Evolutionary conservation across 2,113 vertebrate genomes (phyloP).

Genomic region (Rhabdomys dilectus): DNA sequence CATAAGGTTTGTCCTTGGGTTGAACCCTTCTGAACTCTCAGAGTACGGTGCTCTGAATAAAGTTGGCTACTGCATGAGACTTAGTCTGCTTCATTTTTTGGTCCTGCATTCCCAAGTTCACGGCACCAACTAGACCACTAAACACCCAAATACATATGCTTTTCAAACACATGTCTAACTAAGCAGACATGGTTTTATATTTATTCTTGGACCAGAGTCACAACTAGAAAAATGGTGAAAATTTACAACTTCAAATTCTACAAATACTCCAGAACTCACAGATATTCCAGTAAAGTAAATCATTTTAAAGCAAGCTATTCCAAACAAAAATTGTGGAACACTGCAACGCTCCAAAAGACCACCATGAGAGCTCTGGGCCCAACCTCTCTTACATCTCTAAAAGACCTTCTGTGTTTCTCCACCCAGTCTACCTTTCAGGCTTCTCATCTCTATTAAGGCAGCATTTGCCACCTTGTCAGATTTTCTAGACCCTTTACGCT

Average conservation of each 20-base stretch:
- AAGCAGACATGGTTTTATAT: background rate
- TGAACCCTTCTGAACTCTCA: background rate
- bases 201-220: background rate
- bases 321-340: background rate
- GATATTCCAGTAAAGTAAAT: background rate
- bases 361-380: too few species aligned
- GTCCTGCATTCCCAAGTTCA: background rate
- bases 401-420: background rate
- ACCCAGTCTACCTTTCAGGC: background rate
- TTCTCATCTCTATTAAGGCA: background rate
- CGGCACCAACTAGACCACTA: background rate
- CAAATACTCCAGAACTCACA: too few species aligned
- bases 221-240: background rate
- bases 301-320: slow-evolving; percentile 15
- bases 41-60: background rate
- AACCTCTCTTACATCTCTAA: background rate
- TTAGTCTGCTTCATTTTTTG: background rate
- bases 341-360: background rate
- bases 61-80: background rate
- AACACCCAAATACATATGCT: background rate
- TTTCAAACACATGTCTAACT: slow-evolving; percentile 33
- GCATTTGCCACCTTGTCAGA: background rate
- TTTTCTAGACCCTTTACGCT: slow-evolving; percentile 10
- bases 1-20: background rate
- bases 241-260: background rate